Percentiles rank a stretch among this genome's conserved stretches.
Conservation (phyloP, 2,888 invertebrate genomes). For the Caenorhabditis wallacei region DNA sequence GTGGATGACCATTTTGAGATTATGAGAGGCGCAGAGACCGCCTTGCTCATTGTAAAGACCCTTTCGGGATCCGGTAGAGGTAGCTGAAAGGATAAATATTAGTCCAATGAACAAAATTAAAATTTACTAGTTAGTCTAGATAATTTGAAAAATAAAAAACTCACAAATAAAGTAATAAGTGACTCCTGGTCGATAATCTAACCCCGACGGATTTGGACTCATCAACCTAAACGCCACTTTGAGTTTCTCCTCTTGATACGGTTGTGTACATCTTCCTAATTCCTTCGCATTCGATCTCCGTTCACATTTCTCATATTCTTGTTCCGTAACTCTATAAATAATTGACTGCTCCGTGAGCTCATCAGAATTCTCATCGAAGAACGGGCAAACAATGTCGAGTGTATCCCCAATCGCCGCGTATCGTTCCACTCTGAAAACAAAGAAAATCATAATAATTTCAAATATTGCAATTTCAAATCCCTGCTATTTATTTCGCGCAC, state of each 20-base stretch:
- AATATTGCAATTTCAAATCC: slow-evolving; percentile 8
- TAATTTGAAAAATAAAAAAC: slow-evolving; percentile 7
- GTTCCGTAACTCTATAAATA: slow-evolving; percentile 73
- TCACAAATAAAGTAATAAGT: slow-evolving; percentile 76
- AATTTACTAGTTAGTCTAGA: no score
- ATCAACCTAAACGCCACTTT: slow-evolving; percentile 72
- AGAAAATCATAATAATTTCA: not conserved
- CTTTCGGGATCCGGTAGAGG: slow-evolving; percentile 69
- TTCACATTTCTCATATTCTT: slow-evolving; percentile 74
- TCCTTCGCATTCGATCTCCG: slow-evolving; percentile 66
- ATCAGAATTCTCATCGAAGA: slow-evolving; percentile 60
- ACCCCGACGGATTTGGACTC: slow-evolving; percentile 72
- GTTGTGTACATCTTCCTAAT: slow-evolving; percentile 70
- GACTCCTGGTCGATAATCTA: slow-evolving; percentile 71
- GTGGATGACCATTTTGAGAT: slow-evolving; percentile 75
- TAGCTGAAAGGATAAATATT: slow-evolving; percentile 67
- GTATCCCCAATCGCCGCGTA: slow-evolving; percentile 74
- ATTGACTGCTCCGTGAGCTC: slow-evolving; percentile 71
- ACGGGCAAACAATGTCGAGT: slow-evolving; percentile 74
- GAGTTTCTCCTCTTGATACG: slow-evolving; percentile 68
- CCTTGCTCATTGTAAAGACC: slow-evolving; percentile 72
- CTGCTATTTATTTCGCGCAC: not conserved
- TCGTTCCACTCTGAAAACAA: slow-evolving; percentile 70
- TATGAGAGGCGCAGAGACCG: slow-evolving; percentile 74
- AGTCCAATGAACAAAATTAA: no score